Evolutionary conservation across 2,797 vertebrate genomes (phyloP).

Genomic region (Peromyscus attwateri): DNA sequence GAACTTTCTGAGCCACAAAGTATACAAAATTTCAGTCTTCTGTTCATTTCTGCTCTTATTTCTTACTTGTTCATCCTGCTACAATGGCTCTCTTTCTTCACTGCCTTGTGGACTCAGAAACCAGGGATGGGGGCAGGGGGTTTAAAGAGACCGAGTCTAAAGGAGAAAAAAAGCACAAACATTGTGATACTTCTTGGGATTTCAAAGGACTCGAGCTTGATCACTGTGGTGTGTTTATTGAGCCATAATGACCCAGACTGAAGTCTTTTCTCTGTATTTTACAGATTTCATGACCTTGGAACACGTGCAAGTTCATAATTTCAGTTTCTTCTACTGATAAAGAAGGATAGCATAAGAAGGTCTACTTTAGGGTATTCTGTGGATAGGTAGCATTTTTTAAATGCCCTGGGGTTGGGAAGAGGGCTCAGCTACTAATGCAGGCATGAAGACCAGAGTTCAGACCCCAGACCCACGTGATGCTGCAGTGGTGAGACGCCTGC

Average conservation of each 20-base stretch:
- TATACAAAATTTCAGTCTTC: neutral
- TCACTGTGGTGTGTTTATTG: neutral
- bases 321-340: slow-evolving; percentile 17
- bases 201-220: neutral
- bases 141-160: neutral
- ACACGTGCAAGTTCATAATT: slow-evolving; percentile 33
- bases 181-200: neutral
- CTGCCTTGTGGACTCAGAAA: neutral
- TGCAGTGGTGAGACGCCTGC: neutral
- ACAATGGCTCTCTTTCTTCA: neutral
- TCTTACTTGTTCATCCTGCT: neutral
- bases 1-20: neutral
- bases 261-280: neutral
- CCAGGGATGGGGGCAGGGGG: neutral
- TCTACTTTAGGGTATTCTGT: neutral
- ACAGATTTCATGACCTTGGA: neutral
- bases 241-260: neutral
- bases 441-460: neutral
- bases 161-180: slow-evolving; percentile 23
- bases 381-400: neutral
- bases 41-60: slow-evolving; percentile 3
- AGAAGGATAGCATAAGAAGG: neutral
- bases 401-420: too few species aligned
- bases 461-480: neutral
- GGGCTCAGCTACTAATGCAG: neutral